These are phyloP conservation scores for Brachyalestes nurse DNA, from an alignment of 2,797 vertebrate genomes.

Conservation along the genomic window DNA sequence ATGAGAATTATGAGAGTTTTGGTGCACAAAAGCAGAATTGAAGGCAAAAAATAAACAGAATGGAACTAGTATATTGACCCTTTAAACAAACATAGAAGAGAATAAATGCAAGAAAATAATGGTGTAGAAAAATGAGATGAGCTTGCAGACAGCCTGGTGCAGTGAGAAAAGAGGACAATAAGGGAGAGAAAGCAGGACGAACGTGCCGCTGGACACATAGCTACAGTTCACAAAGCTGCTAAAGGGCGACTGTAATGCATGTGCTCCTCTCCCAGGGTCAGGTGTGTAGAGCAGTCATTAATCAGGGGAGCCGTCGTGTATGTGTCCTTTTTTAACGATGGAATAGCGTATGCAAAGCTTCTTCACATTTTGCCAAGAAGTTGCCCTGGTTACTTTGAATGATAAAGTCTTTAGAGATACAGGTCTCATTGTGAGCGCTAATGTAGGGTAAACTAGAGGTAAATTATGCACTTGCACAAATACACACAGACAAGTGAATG, in stretches of 20 bases:
- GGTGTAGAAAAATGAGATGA: neutral
- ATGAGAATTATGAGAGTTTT: too few species aligned
- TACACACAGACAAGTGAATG: slow-evolving; percentile 75
- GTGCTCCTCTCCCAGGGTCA: slow-evolving; percentile 57
- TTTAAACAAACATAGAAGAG: too few species aligned
- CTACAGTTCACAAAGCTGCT: slow-evolving; percentile 37
- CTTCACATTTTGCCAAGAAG: slow-evolving; percentile 66
- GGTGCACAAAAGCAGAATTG: too few species aligned
- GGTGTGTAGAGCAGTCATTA: slow-evolving; percentile 66
- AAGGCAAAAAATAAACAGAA: too few species aligned
- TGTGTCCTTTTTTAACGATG: slow-evolving; percentile 62
- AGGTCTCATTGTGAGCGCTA: slow-evolving; percentile 71
- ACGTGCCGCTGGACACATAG: slow-evolving; percentile 33
- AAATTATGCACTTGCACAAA: slow-evolving; percentile 82
- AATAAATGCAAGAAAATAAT: neutral
- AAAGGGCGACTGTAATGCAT: slow-evolving; percentile 44
- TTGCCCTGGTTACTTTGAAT: slow-evolving; percentile 67
- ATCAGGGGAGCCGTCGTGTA: slow-evolving; percentile 56
- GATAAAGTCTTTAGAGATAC: slow-evolving; percentile 68
- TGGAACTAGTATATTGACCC: too few species aligned
- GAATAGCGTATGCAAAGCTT: slow-evolving; percentile 64
- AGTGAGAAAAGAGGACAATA: slow-evolving; percentile 5
- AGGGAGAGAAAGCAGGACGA: slow-evolving; percentile 37
- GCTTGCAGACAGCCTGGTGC: slow-evolving; percentile 7
- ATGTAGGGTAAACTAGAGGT: slow-evolving; percentile 76